phyloP scores from a whole-genome alignment of 2,113 vertebrate genomes.

The Spermophilus dauricus region DNA sequence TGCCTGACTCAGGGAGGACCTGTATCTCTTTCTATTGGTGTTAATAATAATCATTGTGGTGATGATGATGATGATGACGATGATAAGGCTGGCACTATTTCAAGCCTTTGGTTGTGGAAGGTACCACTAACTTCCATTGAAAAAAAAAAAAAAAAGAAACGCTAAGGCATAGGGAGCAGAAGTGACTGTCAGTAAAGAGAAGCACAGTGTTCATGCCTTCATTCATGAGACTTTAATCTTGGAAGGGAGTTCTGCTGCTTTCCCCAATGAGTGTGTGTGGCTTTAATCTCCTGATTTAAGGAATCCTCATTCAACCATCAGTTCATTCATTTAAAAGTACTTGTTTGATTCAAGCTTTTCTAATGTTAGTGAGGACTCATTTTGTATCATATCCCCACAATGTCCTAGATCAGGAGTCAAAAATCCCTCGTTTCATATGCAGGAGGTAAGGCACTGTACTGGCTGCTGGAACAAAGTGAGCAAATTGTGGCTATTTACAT shows the following conservation, averaged over 20 bases:
- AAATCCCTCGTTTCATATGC: not conserved
- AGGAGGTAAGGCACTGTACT: not conserved
- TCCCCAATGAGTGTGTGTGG: not conserved
- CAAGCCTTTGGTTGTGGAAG: not conserved
- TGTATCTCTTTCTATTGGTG: not conserved
- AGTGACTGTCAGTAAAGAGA: not conserved
- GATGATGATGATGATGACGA: not conserved
- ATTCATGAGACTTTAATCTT: not conserved
- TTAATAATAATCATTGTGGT: not conserved
- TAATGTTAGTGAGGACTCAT: not conserved
- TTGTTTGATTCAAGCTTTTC: not conserved
- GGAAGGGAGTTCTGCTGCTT: not conserved
- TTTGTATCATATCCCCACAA: not conserved
- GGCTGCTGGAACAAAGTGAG: not conserved
- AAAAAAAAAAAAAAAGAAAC: not conserved
- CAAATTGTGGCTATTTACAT: constrained; percentile 63
- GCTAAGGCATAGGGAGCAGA: not conserved
- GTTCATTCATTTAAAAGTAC: not conserved
- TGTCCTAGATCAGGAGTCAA: not conserved
- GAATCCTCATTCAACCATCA: not conserved
- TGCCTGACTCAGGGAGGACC: not conserved
- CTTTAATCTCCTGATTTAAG: not conserved
- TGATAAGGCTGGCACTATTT: not conserved
- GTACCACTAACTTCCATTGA: not conserved
- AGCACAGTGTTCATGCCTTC: not conserved